Evolutionary conservation across 2,797 vertebrate genomes (phyloP).

Genomic region (Acipenser transmontanus): DNA sequence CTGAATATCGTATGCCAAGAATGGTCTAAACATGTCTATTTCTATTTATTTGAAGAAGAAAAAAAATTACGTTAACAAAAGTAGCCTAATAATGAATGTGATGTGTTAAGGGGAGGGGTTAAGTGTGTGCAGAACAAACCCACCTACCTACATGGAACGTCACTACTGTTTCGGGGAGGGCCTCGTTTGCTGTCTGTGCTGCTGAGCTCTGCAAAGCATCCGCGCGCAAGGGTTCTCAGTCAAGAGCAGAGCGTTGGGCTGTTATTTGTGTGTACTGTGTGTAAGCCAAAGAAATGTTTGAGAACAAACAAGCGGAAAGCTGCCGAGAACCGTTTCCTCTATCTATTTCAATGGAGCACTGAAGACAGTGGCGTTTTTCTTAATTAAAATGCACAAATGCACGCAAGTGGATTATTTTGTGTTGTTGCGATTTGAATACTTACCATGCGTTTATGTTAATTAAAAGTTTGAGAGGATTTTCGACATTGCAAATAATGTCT

Average conservation of each 20-base stretch:
- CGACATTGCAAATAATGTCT: slow-evolving; percentile 52
- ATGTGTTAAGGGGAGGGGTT: slow-evolving; percentile 43
- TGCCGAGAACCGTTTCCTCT: background rate
- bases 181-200: slow-evolving; percentile 22
- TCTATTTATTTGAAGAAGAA: no score
- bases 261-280: slow-evolving; percentile 7
- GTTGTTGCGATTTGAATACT: no score
- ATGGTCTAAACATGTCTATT: no score
- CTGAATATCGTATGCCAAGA: no score
- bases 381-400: background rate
- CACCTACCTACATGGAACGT: slow-evolving; percentile 37
- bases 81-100: slow-evolving; percentile 20
- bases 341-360: background rate
- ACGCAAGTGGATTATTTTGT: no score
- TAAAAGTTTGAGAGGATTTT: no score
- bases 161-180: slow-evolving; percentile 40
- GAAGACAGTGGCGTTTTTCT: background rate
- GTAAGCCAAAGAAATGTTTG: slow-evolving; percentile 15
- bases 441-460: no score
- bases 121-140: slow-evolving; percentile 54
- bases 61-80: background rate
- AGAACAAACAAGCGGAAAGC: background rate
- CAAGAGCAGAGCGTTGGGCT: slow-evolving; percentile 14
- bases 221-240: slow-evolving; percentile 31
- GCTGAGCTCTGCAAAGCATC: slow-evolving; percentile 34